phyloP scores from a whole-genome alignment of 2,797 vertebrate genomes.

The Chloroceryle inda region DNA sequence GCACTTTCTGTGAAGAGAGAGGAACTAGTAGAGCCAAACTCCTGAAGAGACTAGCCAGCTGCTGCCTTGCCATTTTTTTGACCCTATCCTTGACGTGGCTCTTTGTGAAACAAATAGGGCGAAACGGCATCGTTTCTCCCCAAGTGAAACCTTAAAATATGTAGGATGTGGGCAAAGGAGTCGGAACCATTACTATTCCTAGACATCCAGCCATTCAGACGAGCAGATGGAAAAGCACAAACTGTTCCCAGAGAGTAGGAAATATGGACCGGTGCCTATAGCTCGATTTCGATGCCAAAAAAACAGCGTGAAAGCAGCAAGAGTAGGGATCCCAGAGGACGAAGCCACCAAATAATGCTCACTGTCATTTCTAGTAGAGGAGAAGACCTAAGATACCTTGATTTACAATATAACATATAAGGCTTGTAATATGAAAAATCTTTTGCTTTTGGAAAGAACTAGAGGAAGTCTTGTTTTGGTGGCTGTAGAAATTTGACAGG shows the following conservation, averaged over 20 bases:
- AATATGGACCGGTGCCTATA: conserved; percentile 61
- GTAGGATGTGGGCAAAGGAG: not conserved
- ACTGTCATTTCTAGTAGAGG: not conserved
- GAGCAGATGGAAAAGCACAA: conserved; percentile 72
- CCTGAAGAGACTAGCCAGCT: conserved; percentile 24
- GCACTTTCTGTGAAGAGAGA: conserved; percentile 34
- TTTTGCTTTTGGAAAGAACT: not conserved
- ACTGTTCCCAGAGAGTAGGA: conserved; percentile 14
- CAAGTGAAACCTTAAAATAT: not conserved
- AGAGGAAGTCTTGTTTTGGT: not conserved
- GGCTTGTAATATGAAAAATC: not conserved
- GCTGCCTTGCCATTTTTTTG: conserved; percentile 37
- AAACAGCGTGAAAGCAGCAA: not conserved
- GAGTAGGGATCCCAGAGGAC: conserved; percentile 20
- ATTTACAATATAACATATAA: not conserved
- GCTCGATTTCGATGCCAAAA: conserved; percentile 23
- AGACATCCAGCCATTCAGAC: conserved; percentile 59
- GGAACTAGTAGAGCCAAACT: conserved; percentile 25
- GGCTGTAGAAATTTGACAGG: not conserved
- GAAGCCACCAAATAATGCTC: not conserved
- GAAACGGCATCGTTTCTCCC: conserved; percentile 1
- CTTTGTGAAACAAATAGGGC: not conserved
- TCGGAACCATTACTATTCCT: conserved; percentile 34
- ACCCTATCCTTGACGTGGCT: not conserved
- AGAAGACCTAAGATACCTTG: not conserved